A percentile compares a stretch with the other conserved stretches of the same genome.
phyloP scores from a whole-genome alignment of 2,888 invertebrate species.

The Idaea dimidiata region DNA sequence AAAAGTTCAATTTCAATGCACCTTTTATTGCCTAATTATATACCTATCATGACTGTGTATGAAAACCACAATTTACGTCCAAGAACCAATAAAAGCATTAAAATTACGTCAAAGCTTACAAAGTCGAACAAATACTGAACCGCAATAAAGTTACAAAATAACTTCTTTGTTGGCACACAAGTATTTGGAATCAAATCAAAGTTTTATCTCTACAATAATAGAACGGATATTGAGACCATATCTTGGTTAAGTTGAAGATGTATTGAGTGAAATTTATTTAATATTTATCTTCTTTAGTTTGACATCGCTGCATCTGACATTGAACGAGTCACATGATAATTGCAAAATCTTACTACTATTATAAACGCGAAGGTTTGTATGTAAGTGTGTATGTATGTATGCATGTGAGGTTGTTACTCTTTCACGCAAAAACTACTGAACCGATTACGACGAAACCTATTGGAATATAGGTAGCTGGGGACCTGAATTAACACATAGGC shows the following conservation, averaged over 20 bases:
- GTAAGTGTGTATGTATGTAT: too few relatives aligned
- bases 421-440: too few relatives aligned
- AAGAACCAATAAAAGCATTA: neutral
- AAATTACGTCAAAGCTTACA: neutral
- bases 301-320: conserved; percentile 14
- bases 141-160: conserved; percentile 57
- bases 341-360: too few relatives aligned
- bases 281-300: conserved; percentile 17
- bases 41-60: too few relatives aligned
- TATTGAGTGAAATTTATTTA: conserved; percentile 39
- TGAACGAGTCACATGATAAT: too few relatives aligned
- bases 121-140: conserved; percentile 16
- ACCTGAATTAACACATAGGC: too few relatives aligned
- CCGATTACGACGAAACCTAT: too few relatives aligned
- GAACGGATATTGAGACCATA: conserved; percentile 67
- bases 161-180: conserved; percentile 56
- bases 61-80: neutral
- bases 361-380: too few relatives aligned
- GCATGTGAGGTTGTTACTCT: too few relatives aligned
- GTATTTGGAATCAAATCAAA: conserved; percentile 74
- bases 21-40: too few relatives aligned
- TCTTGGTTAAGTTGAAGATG: conserved; percentile 56
- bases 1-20: too few relatives aligned
- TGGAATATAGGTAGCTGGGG: too few relatives aligned
- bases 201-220: conserved; percentile 72